Percentiles rank a stretch among this genome's conserved stretches.
phyloP scores from a whole-genome alignment of 2,113 vertebrate genomes.

The Pygoscelis antarcticus region DNA sequence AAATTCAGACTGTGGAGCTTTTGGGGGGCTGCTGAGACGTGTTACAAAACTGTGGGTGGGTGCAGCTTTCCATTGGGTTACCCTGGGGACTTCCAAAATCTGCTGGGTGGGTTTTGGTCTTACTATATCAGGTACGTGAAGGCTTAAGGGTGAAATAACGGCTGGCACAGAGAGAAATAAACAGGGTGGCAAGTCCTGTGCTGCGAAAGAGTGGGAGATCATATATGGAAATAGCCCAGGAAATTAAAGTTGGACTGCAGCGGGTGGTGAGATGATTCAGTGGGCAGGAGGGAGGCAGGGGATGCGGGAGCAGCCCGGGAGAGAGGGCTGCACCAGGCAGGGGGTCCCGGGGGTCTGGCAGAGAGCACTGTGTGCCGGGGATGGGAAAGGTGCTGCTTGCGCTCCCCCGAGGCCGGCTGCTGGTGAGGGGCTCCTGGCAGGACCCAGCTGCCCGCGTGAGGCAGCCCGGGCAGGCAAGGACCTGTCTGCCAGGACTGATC shows the following conservation, averaged over 20 bases:
- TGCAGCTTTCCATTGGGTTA: background rate
- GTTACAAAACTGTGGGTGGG: background rate
- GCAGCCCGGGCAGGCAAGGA: background rate
- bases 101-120: background rate
- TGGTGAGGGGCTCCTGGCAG: background rate
- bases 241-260: background rate
- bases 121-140: background rate
- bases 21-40: background rate
- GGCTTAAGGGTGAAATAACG: background rate
- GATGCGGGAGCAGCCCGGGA: background rate
- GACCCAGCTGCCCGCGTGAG: accelerated
- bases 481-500: background rate
- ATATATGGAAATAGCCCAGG: background rate
- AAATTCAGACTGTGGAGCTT: background rate
- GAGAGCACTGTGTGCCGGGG: accelerated
- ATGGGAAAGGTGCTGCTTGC: background rate
- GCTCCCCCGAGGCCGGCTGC: background rate
- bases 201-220: background rate
- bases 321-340: too few relatives aligned
- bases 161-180: background rate
- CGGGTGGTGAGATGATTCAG: background rate
- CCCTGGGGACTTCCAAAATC: background rate
- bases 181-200: background rate
- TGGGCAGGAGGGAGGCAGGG: background rate
- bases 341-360: background rate